Base-by-base conservation (phyloP, 2,797 vertebrate genomes). In the Cryptoblepharus egeriae region DNA sequence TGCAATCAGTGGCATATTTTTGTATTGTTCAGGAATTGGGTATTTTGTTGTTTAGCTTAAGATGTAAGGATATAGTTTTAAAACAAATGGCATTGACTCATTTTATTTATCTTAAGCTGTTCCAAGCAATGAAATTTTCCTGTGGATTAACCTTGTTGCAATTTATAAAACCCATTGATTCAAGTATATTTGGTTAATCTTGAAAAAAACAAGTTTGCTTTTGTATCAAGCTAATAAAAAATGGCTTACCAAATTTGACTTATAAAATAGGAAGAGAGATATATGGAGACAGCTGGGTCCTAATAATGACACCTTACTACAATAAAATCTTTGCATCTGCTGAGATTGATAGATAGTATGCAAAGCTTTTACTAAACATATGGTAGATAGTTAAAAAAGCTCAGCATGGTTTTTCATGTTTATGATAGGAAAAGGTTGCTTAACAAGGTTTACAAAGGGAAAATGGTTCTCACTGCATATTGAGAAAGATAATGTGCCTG, bases 311-410 rank as follows among this genome's bases (percentile, higher is more conserved):
- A 39, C 67, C 12, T 80, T 84, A 2, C 0, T 2, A 55, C 18
- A 35, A 12, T 7, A 80, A 60, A 49, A 1, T 85, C 35, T 35
- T 70, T 77, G n/a, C n/a, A 42, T 77, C 52, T 82, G 18, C 45
- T 87, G 83, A 87, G 75, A 81, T 20, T 28, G 9, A 73, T 7
- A 86, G n/a, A n/a, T 28, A 6, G 7, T n/a, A 84, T 45, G 5
- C 57, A 16, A 64, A 60, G 16, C 2, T 65, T 63, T 73, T 0
- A 67, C 16, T 60, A 67, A 69, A 1, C 78, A 26, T 68, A 5
- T 81, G 35, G n/a, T 76, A 30, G 58, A 7, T 15, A 58, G 18
- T 22, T 18, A 61, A 72, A 64, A n/a, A 39, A 32, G 4, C 4
- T 87, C 63, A 77, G 12, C 7, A 2, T 26, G 0, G 52, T 9